These are phyloP conservation scores for Setipinna tenuifilis DNA, from an alignment of 2,797 vertebrate species.

Conservation along the genomic window DNA sequence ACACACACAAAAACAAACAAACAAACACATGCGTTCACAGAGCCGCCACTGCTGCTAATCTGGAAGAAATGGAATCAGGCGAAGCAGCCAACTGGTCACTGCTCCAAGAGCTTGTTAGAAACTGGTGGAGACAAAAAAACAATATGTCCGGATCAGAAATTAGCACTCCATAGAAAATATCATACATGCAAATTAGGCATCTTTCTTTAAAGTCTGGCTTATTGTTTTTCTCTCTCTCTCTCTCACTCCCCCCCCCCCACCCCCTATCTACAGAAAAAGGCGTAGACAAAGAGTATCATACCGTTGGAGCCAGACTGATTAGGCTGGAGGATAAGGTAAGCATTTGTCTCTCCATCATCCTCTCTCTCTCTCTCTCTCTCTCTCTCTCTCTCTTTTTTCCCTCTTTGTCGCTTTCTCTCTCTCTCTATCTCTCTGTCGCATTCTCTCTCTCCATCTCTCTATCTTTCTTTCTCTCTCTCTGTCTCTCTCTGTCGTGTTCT, in stretches of 20 bases:
- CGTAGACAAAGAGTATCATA: slow-evolving; percentile 86
- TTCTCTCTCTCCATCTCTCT: too few relatives aligned
- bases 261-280: slow-evolving; percentile 78
- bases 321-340: slow-evolving; percentile 88
- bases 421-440: too few relatives aligned
- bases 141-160: neutral
- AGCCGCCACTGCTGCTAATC: neutral
- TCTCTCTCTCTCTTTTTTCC: neutral
- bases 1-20: neutral
- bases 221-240: slow-evolving; percentile 26
- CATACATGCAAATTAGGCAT: neutral
- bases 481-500: too few relatives aligned
- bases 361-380: neutral
- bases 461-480: too few relatives aligned
- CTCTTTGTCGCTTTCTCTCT: too few relatives aligned
- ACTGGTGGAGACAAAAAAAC: neutral
- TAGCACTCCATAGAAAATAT: neutral
- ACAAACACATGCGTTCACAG: neutral
- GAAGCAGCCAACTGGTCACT: neutral
- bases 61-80: neutral
- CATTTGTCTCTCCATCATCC: slow-evolving; percentile 36
- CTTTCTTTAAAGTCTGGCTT: neutral
- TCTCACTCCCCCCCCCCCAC: too few relatives aligned
- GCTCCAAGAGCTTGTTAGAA: neutral
- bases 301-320: slow-evolving; percentile 87